Evolutionary conservation across 2,797 vertebrate genomes (phyloP).

Genomic region (Mustela erminea): DNA sequence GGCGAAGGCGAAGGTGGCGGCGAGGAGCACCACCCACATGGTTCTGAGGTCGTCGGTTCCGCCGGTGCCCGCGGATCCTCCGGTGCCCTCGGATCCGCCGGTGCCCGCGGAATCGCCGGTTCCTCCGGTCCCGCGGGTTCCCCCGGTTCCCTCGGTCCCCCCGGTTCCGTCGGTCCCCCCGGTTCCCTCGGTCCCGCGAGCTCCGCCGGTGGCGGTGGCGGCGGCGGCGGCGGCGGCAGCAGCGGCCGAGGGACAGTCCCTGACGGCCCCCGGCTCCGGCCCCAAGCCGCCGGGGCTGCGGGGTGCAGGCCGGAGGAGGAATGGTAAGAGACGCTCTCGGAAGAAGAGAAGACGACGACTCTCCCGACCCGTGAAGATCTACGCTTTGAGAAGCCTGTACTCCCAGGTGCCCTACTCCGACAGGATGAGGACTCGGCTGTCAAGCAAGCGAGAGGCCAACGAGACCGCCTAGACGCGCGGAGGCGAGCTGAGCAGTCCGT

Average conservation of each 20-base stretch:
- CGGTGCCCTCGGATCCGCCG: not conserved
- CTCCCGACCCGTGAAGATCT: constrained; percentile 65
- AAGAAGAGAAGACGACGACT: constrained; percentile 66
- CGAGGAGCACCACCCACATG: constrained; percentile 72
- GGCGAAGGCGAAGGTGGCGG: constrained; percentile 71
- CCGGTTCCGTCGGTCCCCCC: not conserved
- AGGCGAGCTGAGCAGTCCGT: constrained; percentile 55
- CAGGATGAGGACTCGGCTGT: constrained; percentile 68
- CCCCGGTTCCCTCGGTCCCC: not conserved
- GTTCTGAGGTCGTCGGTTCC: constrained; percentile 47
- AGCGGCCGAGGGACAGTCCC: constrained; percentile 73
- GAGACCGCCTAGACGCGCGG: constrained; percentile 25
- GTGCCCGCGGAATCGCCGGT: not conserved
- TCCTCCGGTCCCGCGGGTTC: not conserved
- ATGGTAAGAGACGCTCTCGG: constrained; percentile 40
- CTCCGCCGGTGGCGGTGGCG: constrained; percentile 38
- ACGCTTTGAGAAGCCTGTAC: constrained; percentile 77
- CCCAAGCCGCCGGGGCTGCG: constrained; percentile 60
- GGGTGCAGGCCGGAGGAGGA: constrained; percentile 70
- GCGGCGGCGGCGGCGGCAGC: constrained; percentile 49
- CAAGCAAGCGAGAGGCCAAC: constrained; percentile 34
- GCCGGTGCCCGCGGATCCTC: not conserved
- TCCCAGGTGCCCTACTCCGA: constrained; percentile 76
- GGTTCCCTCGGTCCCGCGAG: constrained; percentile 37
- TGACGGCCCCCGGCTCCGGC: constrained; percentile 66